Conservation (phyloP, 2,113 vertebrate genomes). For the Pimephales promelas region DNA sequence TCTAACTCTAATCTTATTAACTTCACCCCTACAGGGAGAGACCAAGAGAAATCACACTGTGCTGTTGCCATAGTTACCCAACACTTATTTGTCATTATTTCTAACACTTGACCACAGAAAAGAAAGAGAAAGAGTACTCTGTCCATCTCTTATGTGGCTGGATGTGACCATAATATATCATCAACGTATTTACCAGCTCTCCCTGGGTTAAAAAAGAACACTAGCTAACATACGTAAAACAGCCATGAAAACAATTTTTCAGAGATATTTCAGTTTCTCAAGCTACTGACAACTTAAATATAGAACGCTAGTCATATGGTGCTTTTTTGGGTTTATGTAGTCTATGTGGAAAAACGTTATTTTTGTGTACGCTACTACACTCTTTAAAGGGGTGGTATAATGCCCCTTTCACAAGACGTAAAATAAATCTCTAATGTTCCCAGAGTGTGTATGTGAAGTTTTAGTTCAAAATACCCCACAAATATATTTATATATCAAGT, state of each 20-base stretch:
- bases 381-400: no score
- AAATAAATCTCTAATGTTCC: no score
- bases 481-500: no score
- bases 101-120: constrained; percentile 14
- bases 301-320: neutral
- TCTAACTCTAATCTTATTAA: constrained; percentile 64
- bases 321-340: neutral
- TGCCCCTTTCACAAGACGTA: no score
- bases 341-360: neutral
- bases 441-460: no score
- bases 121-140: neutral
- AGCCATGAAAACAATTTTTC: neutral
- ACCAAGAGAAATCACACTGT: constrained; percentile 45
- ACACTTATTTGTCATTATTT: constrained; percentile 23
- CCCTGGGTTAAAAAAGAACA: neutral
- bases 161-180: neutral
- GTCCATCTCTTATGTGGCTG: neutral
- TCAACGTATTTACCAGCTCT: neutral
- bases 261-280: neutral
- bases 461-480: no score
- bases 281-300: neutral
- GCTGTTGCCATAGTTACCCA: constrained; percentile 68
- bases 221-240: neutral
- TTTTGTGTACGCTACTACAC: neutral
- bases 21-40: constrained; percentile 51